phyloP scores from a whole-genome alignment of 2,888 invertebrate species.

The Oxyteleia sp. region DNA sequence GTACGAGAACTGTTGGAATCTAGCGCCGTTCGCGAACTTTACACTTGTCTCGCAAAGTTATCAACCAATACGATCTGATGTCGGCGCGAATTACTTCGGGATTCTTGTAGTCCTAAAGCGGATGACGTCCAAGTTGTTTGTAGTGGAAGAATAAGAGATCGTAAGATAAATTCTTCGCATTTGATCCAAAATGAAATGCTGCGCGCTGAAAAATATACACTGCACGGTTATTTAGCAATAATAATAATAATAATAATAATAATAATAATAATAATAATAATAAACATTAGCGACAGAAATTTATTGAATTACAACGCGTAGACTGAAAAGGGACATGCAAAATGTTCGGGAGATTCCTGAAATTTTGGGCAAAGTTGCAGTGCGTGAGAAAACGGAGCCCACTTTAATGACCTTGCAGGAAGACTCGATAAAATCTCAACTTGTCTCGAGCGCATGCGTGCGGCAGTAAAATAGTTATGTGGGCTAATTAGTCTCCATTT shows the following conservation, averaged over 20 bases:
- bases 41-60: constrained; percentile 78
- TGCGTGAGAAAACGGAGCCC: constrained; percentile 80
- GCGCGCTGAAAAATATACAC: not conserved
- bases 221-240: not conserved
- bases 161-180: constrained; percentile 26
- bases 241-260: too few relatives aligned
- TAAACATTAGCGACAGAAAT: not conserved
- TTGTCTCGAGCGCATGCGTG: constrained; percentile 78
- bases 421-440: constrained; percentile 80
- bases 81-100: constrained; percentile 65
- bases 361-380: constrained; percentile 68
- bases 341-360: constrained; percentile 21
- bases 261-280: not conserved
- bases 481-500: constrained; percentile 82
- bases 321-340: constrained; percentile 1
- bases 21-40: constrained; percentile 78
- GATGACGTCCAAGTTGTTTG: constrained; percentile 24
- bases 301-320: constrained; percentile 6
- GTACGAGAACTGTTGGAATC: constrained; percentile 74
- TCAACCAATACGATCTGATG: constrained; percentile 60
- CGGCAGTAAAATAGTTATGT: constrained; percentile 81
- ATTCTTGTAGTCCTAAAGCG: constrained; percentile 45
- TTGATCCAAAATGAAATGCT: constrained; percentile 18
- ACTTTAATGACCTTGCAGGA: constrained; percentile 77
- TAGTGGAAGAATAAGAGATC: constrained; percentile 37